These are phyloP conservation scores for Lasioglossum albipes DNA, from an alignment of 1,140 invertebrate species.

Conservation along the genomic window DNA sequence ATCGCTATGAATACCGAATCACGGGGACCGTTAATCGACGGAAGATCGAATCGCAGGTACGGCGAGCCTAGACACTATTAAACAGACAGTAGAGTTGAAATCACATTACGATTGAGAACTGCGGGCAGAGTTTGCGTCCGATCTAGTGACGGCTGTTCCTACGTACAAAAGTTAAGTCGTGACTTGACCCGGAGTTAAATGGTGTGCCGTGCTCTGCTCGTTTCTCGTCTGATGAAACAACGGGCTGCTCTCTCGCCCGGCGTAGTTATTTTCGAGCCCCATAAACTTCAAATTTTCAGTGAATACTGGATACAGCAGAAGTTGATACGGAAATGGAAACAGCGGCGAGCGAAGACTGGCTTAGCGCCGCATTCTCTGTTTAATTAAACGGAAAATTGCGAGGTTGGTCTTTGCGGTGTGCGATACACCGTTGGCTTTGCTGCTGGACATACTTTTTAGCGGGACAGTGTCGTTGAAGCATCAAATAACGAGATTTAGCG, in stretches of 20 bases:
- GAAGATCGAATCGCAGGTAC: constrained; percentile 30
- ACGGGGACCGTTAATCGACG: constrained; percentile 16
- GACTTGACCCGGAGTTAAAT: constrained; percentile 12
- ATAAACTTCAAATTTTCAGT: background rate
- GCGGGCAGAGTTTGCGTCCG: background rate
- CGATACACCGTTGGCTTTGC: too few species aligned
- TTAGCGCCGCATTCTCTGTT: too few species aligned
- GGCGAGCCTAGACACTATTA: constrained; percentile 27
- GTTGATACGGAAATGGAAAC: too few species aligned
- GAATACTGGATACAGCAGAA: background rate
- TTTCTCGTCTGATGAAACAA: background rate
- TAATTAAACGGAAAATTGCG: background rate
- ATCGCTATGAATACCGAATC: constrained; percentile 7
- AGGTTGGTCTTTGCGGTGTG: too few species aligned
- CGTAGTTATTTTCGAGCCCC: background rate
- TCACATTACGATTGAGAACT: constrained; percentile 30
- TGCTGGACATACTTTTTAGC: too few species aligned
- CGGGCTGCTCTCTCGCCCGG: background rate
- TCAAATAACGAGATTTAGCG: too few species aligned
- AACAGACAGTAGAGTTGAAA: constrained; percentile 25
- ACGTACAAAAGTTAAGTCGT: constrained; percentile 21
- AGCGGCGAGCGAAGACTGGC: too few species aligned
- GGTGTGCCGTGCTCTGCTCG: constrained; percentile 4
- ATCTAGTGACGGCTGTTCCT: constrained; percentile 28
- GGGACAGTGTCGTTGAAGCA: too few species aligned